phyloP scores from a whole-genome alignment of 2,888 invertebrate genomes.

The Drosophila anomelani region DNA sequence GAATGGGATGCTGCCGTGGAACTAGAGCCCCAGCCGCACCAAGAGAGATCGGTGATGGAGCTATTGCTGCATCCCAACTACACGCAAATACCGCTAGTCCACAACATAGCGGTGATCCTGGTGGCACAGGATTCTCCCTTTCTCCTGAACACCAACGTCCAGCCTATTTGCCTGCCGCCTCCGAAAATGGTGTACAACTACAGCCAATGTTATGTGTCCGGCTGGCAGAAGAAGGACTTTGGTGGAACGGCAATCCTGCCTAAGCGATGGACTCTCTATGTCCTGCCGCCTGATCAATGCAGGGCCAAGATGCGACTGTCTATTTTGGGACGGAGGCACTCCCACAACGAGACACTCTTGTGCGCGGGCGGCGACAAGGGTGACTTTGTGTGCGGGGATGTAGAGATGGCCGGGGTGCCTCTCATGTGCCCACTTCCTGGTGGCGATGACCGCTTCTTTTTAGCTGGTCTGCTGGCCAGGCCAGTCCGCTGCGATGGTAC shows the following conservation, averaged over 20 bases:
- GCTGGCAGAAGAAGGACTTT: conserved; percentile 53
- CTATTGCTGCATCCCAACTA: conserved; percentile 58
- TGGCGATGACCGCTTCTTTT: conserved; percentile 48
- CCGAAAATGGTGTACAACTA: conserved; percentile 53
- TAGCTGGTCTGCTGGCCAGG: conserved; percentile 62
- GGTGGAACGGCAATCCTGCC: conserved; percentile 42
- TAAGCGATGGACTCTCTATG: conserved; percentile 55
- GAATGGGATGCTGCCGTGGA: conserved; percentile 67
- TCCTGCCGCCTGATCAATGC: conserved; percentile 63
- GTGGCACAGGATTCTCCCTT: conserved; percentile 40
- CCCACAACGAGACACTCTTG: conserved; percentile 54
- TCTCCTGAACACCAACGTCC: conserved; percentile 47
- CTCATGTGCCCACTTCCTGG: conserved; percentile 60
- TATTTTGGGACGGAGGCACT: conserved; percentile 53
- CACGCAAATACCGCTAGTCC: conserved; percentile 47
- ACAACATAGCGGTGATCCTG: conserved; percentile 59
- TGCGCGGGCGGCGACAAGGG: conserved; percentile 67
- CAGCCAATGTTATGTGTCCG: conserved; percentile 64
- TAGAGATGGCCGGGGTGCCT: conserved; percentile 50
- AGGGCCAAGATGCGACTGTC: conserved; percentile 54
- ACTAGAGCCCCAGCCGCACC: conserved; percentile 54
- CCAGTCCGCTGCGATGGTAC: conserved; percentile 55
- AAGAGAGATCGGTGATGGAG: conserved; percentile 48
- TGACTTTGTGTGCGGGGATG: conserved; percentile 52
- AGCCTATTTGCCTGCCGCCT: conserved; percentile 60